phyloP scores from a whole-genome alignment of 2,113 vertebrate species.

The Haplochromis burtoni region DNA sequence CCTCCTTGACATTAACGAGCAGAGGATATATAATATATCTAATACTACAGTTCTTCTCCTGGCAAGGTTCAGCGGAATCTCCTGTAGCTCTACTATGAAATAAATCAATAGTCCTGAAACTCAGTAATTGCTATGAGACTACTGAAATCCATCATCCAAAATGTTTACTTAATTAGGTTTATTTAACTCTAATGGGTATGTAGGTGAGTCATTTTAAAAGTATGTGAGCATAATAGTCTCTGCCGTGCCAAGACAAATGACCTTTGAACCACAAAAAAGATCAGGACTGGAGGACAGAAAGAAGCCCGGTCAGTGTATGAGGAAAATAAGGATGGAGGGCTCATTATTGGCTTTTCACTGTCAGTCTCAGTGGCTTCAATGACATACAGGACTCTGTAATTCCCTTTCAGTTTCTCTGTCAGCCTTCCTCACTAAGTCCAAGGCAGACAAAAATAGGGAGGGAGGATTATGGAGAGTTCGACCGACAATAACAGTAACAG shows the following conservation, averaged over 20 bases:
- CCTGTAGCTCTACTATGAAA: background rate
- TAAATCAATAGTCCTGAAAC: constrained; percentile 37
- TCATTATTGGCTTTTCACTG: constrained; percentile 42
- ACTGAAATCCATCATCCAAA: constrained; percentile 31
- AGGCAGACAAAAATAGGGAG: constrained; percentile 14
- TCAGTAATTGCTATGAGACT: constrained; percentile 27
- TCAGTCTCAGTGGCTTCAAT: constrained; percentile 34
- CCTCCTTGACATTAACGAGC: constrained; percentile 12
- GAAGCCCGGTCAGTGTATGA: background rate
- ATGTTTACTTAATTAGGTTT: constrained; percentile 41
- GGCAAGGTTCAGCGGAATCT: constrained; percentile 2
- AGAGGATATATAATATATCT: background rate
- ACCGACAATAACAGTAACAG: background rate
- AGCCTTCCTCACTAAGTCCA: background rate
- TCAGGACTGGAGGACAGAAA: background rate
- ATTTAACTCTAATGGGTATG: background rate
- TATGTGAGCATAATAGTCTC: background rate
- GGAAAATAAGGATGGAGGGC: background rate
- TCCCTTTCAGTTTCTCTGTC: constrained; percentile 16
- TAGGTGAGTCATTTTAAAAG: background rate
- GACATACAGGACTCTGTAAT: constrained; percentile 36
- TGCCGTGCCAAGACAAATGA: background rate
- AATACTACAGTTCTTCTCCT: background rate
- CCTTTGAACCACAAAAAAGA: constrained; percentile 11
- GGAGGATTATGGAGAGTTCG: constrained; percentile 5